Evolutionary conservation across 2,888 invertebrate species (phyloP), one percentile per base, ranked within the genome.

Genomic region (Meta bourneti): DNA sequence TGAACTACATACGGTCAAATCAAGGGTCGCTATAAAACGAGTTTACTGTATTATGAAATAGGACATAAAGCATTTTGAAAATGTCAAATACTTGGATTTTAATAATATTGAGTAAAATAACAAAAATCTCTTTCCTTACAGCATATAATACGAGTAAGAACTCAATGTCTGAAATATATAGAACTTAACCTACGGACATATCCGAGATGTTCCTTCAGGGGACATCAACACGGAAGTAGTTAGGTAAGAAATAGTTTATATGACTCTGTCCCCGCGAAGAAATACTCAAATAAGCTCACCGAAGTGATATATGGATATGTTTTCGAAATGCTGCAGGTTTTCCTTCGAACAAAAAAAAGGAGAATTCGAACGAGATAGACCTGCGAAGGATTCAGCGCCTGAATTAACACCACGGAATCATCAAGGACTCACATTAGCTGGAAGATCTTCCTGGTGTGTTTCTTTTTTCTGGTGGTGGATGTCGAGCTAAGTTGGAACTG

Each of bases 271-370:
- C 84, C 52, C 48, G 34, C 20, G 52, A 61, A 61, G 84, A 84
- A 84, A 75, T 84, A 84, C 74, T 84, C 48, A 84, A 84, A 84
- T 84, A 52, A 20, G 16, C 72, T 52, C 61, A 52, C n/a, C 11
- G 61, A 19, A 16, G 74, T 84, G 84, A 84, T 84, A n/a, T 75
- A 84, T 75, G 84, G 61, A 13, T n/a, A n/a, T 84, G 84, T 84
- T 84, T 84, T 54, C 74, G n/a, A 20, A 71, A 16, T 70, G 51
- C 71, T 8, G n/a, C n/a, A n/a, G 51, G 52, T n/a, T 79, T 79
- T 34, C 54, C 79, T 61, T 79, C 52, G 51, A 78, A 52, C 19
- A 5, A 16, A 20, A 16, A 20, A 54, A 61, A 77, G 13, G 34
- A 61, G 61, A 61, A 61, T 16, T 16, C 34, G 20, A 61, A 61